Conservation (phyloP, 2,113 vertebrate genomes). For the Grallaria varia region DNA sequence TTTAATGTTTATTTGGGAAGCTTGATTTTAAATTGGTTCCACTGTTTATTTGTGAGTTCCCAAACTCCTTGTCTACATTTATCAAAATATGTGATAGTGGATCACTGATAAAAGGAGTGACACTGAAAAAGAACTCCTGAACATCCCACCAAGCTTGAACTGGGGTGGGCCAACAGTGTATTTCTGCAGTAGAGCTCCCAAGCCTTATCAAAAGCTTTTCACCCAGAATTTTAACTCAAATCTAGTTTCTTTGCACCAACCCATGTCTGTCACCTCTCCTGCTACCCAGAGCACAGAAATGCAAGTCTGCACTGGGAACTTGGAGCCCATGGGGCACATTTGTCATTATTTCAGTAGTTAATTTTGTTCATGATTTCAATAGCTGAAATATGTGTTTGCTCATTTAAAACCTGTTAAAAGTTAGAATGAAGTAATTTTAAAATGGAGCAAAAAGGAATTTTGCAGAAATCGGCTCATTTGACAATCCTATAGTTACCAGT, state of each 20-base stretch:
- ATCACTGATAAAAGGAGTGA: not conserved
- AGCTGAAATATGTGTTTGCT: not conserved
- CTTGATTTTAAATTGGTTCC: slow-evolving; percentile 42
- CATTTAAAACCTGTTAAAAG: not conserved
- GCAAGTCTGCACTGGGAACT: not conserved
- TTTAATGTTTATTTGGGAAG: slow-evolving; percentile 47
- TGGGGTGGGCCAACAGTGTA: not conserved
- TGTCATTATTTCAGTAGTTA: not conserved
- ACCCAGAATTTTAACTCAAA: not conserved
- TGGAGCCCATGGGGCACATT: not conserved
- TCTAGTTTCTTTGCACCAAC: not conserved
- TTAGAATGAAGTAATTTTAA: not conserved
- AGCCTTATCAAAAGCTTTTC: not conserved
- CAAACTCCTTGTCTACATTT: not conserved
- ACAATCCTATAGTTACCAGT: not conserved
- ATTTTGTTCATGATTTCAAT: not conserved
- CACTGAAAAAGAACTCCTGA: not conserved
- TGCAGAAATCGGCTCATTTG: not conserved
- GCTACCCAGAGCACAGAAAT: not conserved
- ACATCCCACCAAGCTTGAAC: not conserved
- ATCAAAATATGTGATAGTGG: not conserved
- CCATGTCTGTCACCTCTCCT: not conserved
- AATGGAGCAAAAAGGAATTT: not conserved
- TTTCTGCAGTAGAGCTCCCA: not conserved
- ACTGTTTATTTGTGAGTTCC: not conserved